Evolutionary conservation across 2,797 vertebrate species (phyloP).

Genomic region (Epinephelus malabaricus): DNA sequence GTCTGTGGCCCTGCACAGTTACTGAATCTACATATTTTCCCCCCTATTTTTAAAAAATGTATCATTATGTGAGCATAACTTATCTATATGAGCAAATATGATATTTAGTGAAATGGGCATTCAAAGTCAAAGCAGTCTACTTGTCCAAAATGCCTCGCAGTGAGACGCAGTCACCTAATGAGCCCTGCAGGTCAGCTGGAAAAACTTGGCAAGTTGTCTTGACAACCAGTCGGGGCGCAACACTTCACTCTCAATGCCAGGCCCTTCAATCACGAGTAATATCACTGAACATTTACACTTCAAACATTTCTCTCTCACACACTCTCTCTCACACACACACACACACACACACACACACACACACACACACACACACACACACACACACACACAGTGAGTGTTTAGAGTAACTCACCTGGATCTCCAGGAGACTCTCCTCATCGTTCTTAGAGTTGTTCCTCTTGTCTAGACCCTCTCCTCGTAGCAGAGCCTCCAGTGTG

Average conservation of each 20-base stretch:
- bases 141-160: constrained; percentile 33
- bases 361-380: too few species aligned
- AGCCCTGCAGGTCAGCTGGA: constrained; percentile 59
- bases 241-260: constrained; percentile 40
- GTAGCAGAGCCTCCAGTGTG: constrained; percentile 95
- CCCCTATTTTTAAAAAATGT: too few species aligned
- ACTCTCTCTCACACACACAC: too few species aligned
- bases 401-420: constrained; percentile 88
- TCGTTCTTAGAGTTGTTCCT: constrained; percentile 91
- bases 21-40: neutral
- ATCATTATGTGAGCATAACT: neutral
- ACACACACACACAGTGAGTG: neutral
- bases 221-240: constrained; percentile 47
- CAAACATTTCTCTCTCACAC: neutral
- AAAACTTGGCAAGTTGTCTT: constrained; percentile 61
- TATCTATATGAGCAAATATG: neutral
- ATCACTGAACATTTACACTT: constrained; percentile 34
- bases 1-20: neutral
- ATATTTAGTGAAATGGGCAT: neutral
- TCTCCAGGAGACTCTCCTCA: constrained; percentile 95
- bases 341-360: too few species aligned
- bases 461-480: constrained; percentile 94
- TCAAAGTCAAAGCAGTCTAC: constrained; percentile 10
- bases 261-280: constrained; percentile 13
- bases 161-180: constrained; percentile 44